phyloP scores from a whole-genome alignment of 2,797 vertebrate species.

The Pelochelys cantorii region DNA sequence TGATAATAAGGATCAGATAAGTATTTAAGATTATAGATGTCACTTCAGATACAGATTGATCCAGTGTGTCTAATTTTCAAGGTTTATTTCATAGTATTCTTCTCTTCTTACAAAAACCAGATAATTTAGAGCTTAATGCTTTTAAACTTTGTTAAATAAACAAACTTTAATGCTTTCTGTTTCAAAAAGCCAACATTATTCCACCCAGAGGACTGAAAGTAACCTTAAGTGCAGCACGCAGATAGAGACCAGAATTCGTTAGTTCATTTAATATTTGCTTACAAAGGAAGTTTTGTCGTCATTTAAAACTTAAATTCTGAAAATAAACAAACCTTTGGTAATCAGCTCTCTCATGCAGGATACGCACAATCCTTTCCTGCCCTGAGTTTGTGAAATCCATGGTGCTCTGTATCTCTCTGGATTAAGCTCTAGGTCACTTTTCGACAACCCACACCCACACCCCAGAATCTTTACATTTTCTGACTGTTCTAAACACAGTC shows the following conservation, averaged over 20 bases:
- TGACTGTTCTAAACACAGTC: neutral
- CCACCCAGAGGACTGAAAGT: neutral
- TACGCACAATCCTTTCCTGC: fast-evolving
- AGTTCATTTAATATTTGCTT: neutral
- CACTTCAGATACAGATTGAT: neutral
- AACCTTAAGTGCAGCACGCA: fast-evolving
- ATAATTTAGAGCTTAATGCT: neutral
- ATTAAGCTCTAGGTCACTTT: neutral
- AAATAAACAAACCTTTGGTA: neutral
- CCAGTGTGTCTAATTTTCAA: slow-evolving; percentile 10
- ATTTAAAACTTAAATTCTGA: neutral
- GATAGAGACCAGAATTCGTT: neutral
- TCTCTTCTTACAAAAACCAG: slow-evolving; percentile 24
- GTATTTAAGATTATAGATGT: neutral
- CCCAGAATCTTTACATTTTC: neutral
- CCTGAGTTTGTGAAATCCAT: neutral
- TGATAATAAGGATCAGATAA: neutral
- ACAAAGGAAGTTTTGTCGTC: neutral
- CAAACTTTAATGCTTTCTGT: neutral
- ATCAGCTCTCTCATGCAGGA: neutral
- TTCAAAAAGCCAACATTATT: neutral
- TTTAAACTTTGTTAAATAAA: neutral
- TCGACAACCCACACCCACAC: neutral
- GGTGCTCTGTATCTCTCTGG: neutral
- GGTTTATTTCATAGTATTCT: slow-evolving; percentile 66